Percentiles rank a stretch among this genome's conserved stretches.
phyloP scores from a whole-genome alignment of 1,140 invertebrate species.

The Brachionus manjavacas region DNA sequence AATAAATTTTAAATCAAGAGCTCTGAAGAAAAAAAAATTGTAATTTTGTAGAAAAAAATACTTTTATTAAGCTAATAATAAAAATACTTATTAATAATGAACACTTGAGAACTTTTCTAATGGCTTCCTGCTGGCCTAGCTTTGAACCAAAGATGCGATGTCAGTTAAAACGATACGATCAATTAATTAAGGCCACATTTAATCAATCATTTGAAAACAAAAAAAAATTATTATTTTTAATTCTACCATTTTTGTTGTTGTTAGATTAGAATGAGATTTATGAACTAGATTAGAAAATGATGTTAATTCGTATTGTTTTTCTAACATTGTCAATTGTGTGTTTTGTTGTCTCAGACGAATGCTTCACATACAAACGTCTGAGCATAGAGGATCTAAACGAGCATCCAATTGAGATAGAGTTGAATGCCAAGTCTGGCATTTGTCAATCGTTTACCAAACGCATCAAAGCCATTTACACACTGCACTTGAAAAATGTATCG shows the following conservation, averaged over 20 bases:
- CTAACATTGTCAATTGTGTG: neutral
- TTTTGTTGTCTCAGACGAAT: neutral
- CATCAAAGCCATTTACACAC: neutral
- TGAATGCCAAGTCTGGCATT: neutral
- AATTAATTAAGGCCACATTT: neutral
- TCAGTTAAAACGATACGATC: neutral
- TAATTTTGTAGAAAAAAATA: too few species aligned
- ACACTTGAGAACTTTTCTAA: neutral
- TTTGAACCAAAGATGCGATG: neutral
- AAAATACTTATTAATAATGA: neutral
- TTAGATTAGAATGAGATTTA: constrained; percentile 10
- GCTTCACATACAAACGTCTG: constrained; percentile 1
- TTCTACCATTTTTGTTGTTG: neutral
- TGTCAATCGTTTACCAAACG: neutral
- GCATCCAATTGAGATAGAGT: neutral
- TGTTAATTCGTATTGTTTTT: neutral
- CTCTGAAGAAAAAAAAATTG: too few species aligned
- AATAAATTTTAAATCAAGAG: neutral
- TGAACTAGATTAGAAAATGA: neutral
- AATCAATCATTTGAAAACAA: neutral
- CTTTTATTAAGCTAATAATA: too few species aligned
- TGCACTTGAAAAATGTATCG: neutral
- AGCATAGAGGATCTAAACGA: neutral
- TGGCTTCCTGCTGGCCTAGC: neutral
- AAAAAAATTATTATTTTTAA: neutral